These are phyloP conservation scores for Psylliodes chrysocephalus DNA, from an alignment of 2,888 invertebrate genomes.

Conservation along the genomic window DNA sequence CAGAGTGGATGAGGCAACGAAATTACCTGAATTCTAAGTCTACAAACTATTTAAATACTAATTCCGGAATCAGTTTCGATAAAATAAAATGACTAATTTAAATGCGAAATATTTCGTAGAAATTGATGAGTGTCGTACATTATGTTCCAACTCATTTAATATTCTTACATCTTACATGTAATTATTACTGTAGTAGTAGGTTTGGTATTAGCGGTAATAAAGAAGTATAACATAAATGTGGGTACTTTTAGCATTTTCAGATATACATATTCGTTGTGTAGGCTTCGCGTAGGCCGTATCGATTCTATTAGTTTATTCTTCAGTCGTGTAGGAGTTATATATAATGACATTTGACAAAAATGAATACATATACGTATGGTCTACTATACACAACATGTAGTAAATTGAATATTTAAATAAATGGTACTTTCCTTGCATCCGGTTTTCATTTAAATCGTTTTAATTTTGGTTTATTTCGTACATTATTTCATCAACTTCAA, in stretches of 20 bases:
- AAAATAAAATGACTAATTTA: background rate
- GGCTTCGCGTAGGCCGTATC: slow-evolving; percentile 54
- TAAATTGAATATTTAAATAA: slow-evolving; percentile 17
- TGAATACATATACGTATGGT: slow-evolving; percentile 20
- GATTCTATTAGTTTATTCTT: slow-evolving; percentile 57
- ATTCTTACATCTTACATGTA: slow-evolving; percentile 34
- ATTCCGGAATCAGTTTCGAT: too few species aligned
- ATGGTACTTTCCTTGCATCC: slow-evolving; percentile 10
- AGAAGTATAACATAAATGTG: slow-evolving; percentile 51
- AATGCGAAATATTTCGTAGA: background rate
- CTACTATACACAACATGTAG: slow-evolving; percentile 12
- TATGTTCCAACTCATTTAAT: slow-evolving; percentile 37
- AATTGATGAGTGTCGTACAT: slow-evolving; percentile 22
- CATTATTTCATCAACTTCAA: too few species aligned
- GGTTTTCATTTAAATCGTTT: background rate
- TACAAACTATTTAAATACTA: too few species aligned
- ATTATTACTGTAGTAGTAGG: slow-evolving; percentile 48
- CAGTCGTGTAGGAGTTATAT: slow-evolving; percentile 52
- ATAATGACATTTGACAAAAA: slow-evolving; percentile 48
- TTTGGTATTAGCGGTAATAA: slow-evolving; percentile 49
- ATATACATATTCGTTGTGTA: slow-evolving; percentile 51
- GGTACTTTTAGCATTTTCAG: slow-evolving; percentile 53
- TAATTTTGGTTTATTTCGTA: too few species aligned
- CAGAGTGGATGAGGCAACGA: too few species aligned
- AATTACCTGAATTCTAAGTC: too few species aligned